Conservation (phyloP, 2,888 invertebrate species). For the Ectemnius continuus region DNA sequence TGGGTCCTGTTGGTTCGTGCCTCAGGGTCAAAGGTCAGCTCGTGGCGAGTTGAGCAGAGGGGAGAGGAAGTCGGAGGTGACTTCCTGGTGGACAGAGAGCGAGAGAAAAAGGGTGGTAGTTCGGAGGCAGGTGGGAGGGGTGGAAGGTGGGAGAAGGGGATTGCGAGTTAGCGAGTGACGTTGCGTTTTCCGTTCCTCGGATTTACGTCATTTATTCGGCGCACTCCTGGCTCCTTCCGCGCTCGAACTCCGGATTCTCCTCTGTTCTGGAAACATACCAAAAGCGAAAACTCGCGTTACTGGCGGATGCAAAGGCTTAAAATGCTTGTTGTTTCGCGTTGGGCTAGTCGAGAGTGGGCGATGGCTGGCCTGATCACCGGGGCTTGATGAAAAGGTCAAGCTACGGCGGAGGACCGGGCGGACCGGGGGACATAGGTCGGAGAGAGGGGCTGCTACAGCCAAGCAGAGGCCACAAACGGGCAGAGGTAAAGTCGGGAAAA, state of each 20-base stretch:
- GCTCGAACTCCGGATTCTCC: conserved; percentile 66
- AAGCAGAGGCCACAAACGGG: conserved; percentile 54
- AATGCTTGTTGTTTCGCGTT: conserved; percentile 60
- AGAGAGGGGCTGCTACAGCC: conserved; percentile 19
- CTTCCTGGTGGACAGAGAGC: conserved; percentile 79
- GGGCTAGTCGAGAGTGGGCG: conserved; percentile 14
- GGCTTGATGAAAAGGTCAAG: conserved; percentile 34
- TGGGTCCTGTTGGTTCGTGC: conserved; percentile 31
- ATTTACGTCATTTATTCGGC: conserved; percentile 77
- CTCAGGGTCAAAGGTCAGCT: conserved; percentile 48
- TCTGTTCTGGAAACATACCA: conserved; percentile 74
- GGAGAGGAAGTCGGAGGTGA: conserved; percentile 79
- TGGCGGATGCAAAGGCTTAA: conserved; percentile 71
- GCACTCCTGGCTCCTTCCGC: conserved; percentile 73
- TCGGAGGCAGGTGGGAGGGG: conserved; percentile 78
- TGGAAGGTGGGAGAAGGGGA: conserved; percentile 60
- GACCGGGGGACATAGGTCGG: neutral
- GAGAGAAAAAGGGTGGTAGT: conserved; percentile 80
- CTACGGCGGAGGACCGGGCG: conserved; percentile 6
- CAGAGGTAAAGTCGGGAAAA: conserved; percentile 48
- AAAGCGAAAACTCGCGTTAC: conserved; percentile 74
- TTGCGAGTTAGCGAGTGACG: conserved; percentile 75
- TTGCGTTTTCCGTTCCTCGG: conserved; percentile 74
- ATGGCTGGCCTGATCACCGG: conserved; percentile 29
- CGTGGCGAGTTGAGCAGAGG: conserved; percentile 43